Percentiles rank a stretch among this genome's conserved stretches.
These are phyloP conservation scores for Takifugu rubripes DNA, from an alignment of 2,797 vertebrate species.

Conservation along the genomic window DNA sequence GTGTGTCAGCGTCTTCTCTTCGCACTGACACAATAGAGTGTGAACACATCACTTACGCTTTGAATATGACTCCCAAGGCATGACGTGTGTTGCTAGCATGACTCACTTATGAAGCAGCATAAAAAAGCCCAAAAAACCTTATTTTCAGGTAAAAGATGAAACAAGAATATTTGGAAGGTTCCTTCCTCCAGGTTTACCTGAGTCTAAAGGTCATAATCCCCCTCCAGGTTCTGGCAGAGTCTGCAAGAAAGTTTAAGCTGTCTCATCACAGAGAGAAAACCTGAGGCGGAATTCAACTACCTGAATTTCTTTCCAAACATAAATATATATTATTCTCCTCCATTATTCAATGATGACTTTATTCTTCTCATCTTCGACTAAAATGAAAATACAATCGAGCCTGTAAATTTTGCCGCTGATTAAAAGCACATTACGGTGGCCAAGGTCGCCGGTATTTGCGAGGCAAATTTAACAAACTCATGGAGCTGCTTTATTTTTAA, in stretches of 20 bases:
- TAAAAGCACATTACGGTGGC: not conserved
- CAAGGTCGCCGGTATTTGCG: not conserved
- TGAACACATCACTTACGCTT: constrained; percentile 19
- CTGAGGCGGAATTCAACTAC: constrained; percentile 21
- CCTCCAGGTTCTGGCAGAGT: constrained; percentile 35
- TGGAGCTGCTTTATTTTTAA: not conserved
- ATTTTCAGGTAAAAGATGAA: constrained; percentile 16
- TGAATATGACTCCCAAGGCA: constrained; percentile 29
- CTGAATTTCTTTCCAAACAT: constrained; percentile 10
- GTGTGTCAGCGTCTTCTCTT: constrained; percentile 34
- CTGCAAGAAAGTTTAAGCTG: constrained; percentile 38
- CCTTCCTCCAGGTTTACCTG: not conserved
- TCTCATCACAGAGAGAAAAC: constrained; percentile 36
- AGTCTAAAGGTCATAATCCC: constrained; percentile 34
- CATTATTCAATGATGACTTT: constrained; percentile 27
- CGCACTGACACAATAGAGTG: constrained; percentile 20
- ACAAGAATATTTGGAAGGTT: not conserved
- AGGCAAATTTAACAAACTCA: not conserved
- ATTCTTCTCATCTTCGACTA: constrained; percentile 1
- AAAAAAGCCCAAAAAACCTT: constrained; percentile 5
- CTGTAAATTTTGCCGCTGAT: not conserved
- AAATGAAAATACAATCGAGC: not conserved
- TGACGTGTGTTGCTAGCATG: constrained; percentile 11
- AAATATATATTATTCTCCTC: not conserved
- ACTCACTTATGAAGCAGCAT: constrained; percentile 9